Base-by-base conservation (phyloP, 2,113 vertebrate genomes). In the Cynoglossus semilaevis region DNA sequence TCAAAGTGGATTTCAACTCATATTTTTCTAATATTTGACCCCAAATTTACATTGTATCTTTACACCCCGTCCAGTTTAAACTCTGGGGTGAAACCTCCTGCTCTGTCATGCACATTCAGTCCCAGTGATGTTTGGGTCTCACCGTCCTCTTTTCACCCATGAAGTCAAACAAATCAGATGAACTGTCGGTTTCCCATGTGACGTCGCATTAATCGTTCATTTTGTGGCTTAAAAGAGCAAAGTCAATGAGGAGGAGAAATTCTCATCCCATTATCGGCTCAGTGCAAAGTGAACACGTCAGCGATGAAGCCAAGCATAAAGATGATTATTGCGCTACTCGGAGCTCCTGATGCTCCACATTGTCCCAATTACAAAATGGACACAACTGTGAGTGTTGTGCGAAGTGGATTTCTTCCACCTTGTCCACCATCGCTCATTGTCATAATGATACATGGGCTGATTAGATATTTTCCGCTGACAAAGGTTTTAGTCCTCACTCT, bases 391-490 rank as follows among this genome's bases (percentile, higher is more conserved):
- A 63, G 46, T 73, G 5, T 18, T 16, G 55, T 49, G 49, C 67
- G 79, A 59, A 59, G 58, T 71, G 75, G 72, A 61, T 79, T 75
- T 78, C 72, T 79, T 74, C 47, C 49, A 37, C 54, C 15, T 44
- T 50, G 76, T 78, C 71, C 44, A 58, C 74, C 83, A 86, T 86
- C 73, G 54, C 78, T 88, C 81, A 80, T 80, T 87, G 87, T 90
- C 84, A 88, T 83, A 76, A 87, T 91, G 90, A 91, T 90, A 59
- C 72, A 91, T 85, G 71, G 66, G 63, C 85, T 76, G 81, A 89
- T 84, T 76, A 76, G 81, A 82, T 77, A 56, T 75, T 83, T 86
- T 67, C 59, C 80, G 83, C 86, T 89, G 88, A 92, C 89, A 90
- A 90, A 90, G 85, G 59, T 70, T 51, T 73, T 80, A 57, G 45